Percentiles rank a stretch among this genome's conserved stretches.
Evolutionary conservation across 2,797 vertebrate species (phyloP).

Genomic region (Morelia viridis): DNA sequence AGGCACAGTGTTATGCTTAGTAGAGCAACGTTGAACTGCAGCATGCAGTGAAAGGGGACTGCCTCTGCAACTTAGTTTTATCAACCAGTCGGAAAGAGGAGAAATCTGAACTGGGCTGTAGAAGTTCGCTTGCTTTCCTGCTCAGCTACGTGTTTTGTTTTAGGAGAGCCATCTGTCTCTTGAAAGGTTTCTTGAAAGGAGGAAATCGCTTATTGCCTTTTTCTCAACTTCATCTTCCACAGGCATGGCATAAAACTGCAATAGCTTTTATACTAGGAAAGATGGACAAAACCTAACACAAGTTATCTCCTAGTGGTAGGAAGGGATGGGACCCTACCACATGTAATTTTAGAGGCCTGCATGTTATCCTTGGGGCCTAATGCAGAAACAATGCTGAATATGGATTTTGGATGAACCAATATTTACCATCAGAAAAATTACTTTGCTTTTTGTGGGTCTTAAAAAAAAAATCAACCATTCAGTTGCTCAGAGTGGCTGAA

Average conservation of each 20-base stretch:
- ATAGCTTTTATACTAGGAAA: background rate
- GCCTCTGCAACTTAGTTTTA: background rate
- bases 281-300: background rate
- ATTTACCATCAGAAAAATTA: background rate
- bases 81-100: background rate
- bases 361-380: background rate
- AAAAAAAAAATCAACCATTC: background rate
- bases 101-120: background rate
- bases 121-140: background rate
- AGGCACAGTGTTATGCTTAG: background rate
- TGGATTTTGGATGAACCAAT: background rate
- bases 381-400: background rate
- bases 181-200: background rate
- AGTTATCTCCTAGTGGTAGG: background rate
- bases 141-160: background rate
- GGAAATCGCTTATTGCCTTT: background rate
- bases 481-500: background rate
- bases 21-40: accelerated
- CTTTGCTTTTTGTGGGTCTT: background rate
- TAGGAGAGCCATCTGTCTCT: background rate
- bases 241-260: background rate
- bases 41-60: background rate
- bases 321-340: background rate
- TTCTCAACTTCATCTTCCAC: background rate
- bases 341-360: background rate